These are phyloP conservation scores for Bambusicola thoracicus DNA, from an alignment of 2,113 vertebrate genomes.

Conservation along the genomic window DNA sequence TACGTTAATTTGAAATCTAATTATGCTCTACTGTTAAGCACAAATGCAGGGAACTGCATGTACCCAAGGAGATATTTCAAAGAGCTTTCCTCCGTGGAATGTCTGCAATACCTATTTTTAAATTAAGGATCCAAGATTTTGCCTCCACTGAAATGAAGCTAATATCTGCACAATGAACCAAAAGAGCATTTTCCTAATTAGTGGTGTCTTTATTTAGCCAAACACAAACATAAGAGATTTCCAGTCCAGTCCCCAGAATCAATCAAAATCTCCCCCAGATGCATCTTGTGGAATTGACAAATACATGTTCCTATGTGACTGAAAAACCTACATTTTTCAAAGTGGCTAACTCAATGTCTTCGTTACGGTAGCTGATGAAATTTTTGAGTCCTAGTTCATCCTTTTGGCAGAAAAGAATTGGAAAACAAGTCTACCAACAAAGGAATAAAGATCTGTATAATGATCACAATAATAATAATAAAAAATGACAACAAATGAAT, in stretches of 20 bases:
- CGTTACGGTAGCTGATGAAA: not conserved
- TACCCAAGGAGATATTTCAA: slow-evolving; percentile 67
- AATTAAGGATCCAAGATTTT: slow-evolving; percentile 59
- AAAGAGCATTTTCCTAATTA: slow-evolving; percentile 46
- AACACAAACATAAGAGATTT: slow-evolving; percentile 37
- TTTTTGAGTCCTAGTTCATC: not conserved
- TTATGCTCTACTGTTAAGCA: slow-evolving; percentile 57
- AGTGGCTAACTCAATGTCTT: not conserved
- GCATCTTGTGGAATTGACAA: not conserved
- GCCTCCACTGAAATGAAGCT: slow-evolving; percentile 65
- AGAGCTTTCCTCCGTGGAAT: slow-evolving; percentile 60
- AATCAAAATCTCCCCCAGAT: not conserved
- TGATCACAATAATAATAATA: too few species aligned
- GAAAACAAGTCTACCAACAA: not conserved
- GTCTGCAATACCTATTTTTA: slow-evolving; percentile 76
- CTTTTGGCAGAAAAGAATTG: not conserved
- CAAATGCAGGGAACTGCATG: slow-evolving; percentile 63
- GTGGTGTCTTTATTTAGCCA: not conserved
- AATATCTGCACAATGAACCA: slow-evolving; percentile 34
- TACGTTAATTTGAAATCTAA: slow-evolving; percentile 72
- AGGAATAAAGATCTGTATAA: not conserved
- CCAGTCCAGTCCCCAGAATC: not conserved
- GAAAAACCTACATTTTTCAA: not conserved
- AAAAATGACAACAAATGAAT: not conserved
- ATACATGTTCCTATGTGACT: not conserved